Conservation (phyloP, 2,888 invertebrate genomes). For the Campoletis raptor region DNA sequence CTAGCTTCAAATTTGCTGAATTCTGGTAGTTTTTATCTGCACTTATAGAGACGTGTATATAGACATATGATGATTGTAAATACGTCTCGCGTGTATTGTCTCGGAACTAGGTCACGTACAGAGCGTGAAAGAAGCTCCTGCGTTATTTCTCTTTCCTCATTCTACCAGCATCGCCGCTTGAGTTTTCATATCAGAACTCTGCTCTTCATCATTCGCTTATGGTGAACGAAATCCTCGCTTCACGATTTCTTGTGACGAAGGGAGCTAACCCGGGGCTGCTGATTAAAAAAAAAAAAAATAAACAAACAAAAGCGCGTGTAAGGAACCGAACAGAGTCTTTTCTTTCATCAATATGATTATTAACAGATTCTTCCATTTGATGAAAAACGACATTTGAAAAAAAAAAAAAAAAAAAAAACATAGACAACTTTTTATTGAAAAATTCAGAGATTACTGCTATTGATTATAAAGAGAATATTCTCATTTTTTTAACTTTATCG, state of each 20-base stretch:
- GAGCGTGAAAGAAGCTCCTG: constrained; percentile 51
- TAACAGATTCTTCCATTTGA: not conserved
- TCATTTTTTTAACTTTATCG: not conserved
- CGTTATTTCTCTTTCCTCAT: constrained; percentile 28
- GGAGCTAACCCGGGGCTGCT: not conserved
- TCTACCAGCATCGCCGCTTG: constrained; percentile 8
- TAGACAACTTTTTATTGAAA: not conserved
- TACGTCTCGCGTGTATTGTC: constrained; percentile 72
- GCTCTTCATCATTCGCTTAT: constrained; percentile 36
- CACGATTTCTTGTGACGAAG: not conserved
- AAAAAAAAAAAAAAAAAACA: not conserved
- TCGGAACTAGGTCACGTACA: constrained; percentile 76
- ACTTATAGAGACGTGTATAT: not conserved
- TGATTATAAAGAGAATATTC: not conserved
- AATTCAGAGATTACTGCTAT: not conserved
- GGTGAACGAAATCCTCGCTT: constrained; percentile 31
- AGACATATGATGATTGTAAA: not conserved
- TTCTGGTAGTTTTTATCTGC: not conserved
- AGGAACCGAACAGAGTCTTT: not conserved
- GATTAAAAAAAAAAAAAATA: not conserved
- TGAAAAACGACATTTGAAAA: not conserved
- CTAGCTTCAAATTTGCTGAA: constrained; percentile 11
- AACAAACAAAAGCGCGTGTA: not conserved
- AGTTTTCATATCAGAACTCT: constrained; percentile 3
- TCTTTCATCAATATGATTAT: not conserved